Evolutionary conservation across 2,797 vertebrate species (phyloP), one percentile per base, ranked within the genome.

Genomic region (Merluccius polli): DNA sequence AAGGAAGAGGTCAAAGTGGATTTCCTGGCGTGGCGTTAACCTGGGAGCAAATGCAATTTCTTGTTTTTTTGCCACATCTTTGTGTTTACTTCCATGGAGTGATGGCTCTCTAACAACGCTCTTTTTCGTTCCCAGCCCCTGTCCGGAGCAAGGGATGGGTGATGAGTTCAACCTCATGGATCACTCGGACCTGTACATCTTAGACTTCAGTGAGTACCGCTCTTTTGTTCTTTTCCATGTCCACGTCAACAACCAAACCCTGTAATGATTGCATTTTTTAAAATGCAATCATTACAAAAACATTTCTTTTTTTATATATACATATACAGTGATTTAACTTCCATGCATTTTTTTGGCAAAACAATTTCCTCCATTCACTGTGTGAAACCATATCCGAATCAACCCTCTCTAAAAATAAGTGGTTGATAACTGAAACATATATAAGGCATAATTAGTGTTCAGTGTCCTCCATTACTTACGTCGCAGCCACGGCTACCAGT

Each of bases 131-230:
- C 72, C 44, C 91, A 99, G 98, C 90, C 98, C 98, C 0, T 99
- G 97, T 93, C 97, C 96, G 13, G 98, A 99, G 85, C 98, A 99
- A 91, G 97, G 97, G 87, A 96, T 98, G 92, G 97, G 97, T 8
- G 98, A 99, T 83, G 98, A 99, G 87, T 99, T 98, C 59, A 97
- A 99, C 93, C 94, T 99, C 87, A 99, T 99, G 96, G 98, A 99
- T 94, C 98, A 99, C 89, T 99, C 98, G 0, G 98, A 99, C 89
- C 93, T 99, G 88, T 98, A 98, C 91, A 97, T 99, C 90, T 94
- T 99, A 71, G 98, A 99, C 90, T 99, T 99, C 88, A 95, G 98
- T 99, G 93, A 93, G 98, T 98, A 85, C 29, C 2, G 24, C 59
- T 59, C 21, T 76, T 68, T 7, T 24, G 70, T 18, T 24, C 29